phyloP scores from a whole-genome alignment of 1,140 invertebrate genomes.

The Cryptotermes secundus region DNA sequence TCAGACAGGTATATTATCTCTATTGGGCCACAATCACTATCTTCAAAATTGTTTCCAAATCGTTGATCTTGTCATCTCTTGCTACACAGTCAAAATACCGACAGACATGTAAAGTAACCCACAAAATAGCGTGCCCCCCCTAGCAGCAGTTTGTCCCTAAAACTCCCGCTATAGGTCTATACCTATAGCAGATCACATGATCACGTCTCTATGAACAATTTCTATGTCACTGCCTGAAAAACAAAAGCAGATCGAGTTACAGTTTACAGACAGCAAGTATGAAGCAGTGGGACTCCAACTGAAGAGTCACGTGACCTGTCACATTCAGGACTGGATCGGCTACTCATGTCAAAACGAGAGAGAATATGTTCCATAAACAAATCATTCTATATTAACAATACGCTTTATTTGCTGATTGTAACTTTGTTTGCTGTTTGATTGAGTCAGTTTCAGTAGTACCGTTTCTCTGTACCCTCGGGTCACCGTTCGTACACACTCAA shows the following conservation, averaged over 20 bases:
- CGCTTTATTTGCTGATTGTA: not conserved
- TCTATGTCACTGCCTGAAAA: not conserved
- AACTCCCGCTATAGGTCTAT: no score
- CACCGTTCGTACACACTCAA: not conserved
- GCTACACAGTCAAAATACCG: no score
- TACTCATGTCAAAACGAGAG: not conserved
- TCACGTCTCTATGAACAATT: not conserved
- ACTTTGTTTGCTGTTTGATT: not conserved
- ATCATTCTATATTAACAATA: conserved; percentile 19
- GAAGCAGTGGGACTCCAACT: not conserved
- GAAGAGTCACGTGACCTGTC: not conserved
- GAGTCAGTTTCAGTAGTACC: not conserved
- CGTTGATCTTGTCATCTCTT: no score
- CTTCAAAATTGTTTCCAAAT: no score
- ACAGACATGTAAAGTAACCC: no score
- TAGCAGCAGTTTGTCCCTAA: no score
- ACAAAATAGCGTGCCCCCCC: no score
- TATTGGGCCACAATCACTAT: no score
- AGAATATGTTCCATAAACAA: not conserved
- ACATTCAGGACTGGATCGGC: not conserved
- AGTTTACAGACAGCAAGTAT: not conserved
- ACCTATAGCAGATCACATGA: no score
- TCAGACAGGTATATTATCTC: no score
- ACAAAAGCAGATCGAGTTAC: not conserved
- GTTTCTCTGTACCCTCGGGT: not conserved